Conservation (phyloP, 1,140 invertebrate species). For the Agrilus planipennis region DNA sequence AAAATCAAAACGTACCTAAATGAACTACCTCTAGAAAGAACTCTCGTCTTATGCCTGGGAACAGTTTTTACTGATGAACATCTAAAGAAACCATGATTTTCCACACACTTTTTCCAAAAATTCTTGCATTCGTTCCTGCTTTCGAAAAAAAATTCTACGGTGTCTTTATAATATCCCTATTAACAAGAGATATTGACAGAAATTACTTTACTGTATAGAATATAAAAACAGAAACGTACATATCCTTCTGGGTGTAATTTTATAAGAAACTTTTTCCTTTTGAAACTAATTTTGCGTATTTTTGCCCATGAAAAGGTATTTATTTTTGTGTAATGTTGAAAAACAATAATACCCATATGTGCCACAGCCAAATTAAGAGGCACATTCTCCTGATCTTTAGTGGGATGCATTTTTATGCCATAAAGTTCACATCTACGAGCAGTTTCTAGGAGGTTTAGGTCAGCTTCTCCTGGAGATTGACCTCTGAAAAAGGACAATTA, state of each 20-base stretch:
- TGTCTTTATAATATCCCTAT: slow-evolving; percentile 94
- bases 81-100: slow-evolving; percentile 98
- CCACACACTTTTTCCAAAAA: slow-evolving; percentile 99
- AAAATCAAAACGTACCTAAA: slow-evolving; percentile 59
- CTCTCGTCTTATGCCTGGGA: slow-evolving; percentile 74
- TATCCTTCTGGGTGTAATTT: slow-evolving; percentile 97
- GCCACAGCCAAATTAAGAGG: slow-evolving; percentile 89
- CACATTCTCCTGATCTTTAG: slow-evolving; percentile 90
- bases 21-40: slow-evolving; percentile 85
- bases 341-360: slow-evolving; percentile 96
- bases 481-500: slow-evolving; percentile 49
- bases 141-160: slow-evolving; percentile 97
- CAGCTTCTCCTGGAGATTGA: slow-evolving; percentile 93
- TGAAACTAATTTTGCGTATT: slow-evolving; percentile 98
- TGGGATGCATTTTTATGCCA: slow-evolving; percentile 92
- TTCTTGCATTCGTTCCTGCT: slow-evolving; percentile 97
- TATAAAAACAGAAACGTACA: slow-evolving; percentile 54
- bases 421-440: slow-evolving; percentile 95
- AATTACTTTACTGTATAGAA: not conserved
- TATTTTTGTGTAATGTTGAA: slow-evolving; percentile 93
- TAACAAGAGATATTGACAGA: slow-evolving; percentile 13
- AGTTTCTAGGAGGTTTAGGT: slow-evolving; percentile 94
- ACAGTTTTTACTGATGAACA: slow-evolving; percentile 72
- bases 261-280: slow-evolving; percentile 92
- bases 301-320: slow-evolving; percentile 99